Base-by-base conservation (phyloP, 2,113 vertebrate genomes). In the Salvelinus alpinus region DNA sequence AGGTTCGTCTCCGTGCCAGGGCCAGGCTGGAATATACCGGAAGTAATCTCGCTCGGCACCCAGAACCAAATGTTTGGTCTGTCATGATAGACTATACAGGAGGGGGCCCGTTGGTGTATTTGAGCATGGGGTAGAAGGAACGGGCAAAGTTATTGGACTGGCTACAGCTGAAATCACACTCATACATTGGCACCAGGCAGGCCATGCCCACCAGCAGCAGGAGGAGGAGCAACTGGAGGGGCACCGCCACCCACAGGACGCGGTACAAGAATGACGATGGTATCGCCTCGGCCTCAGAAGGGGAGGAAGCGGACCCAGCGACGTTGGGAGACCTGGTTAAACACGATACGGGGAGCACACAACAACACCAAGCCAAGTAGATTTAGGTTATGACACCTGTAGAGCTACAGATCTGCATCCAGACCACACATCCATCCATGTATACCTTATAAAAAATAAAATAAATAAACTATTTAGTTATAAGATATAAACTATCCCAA, bases 251-350 rank as follows among this genome's bases (percentile, higher is more conserved):
- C 87, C 95, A 92, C 59, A 99, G 93, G 76, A 97, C 95, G 73
- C 97, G 91, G 70, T 91, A 71, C 78, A 96, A 89, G 86, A 98
- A 96, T 70, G 1, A 75, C 24, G 24, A 31, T 65, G 25, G 54
- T 0, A 12, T 48, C 0, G 84, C 70, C 81, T 70, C 79, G 0
- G 76, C 60, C 84, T 99, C 95, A 99, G 96, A 99, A 98, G 11
- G 96, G 97, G 87, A 98, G 96, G 94, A 98, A 99, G 31, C 96
- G 95, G 90, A 97, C 94, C 96, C 96, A 97, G 74, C 94, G 95
- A 68, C 95, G 95, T 74, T 96, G 96, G 0, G 93, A 88, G 90
- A 94, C 95, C 97, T 99, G 92, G 80, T 91, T 80, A 86, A 34
- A 86, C 69, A 86, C 54, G 72, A 54, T 18, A 18, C 51, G 51